Evolutionary conservation across 53 echinoderm and acorn worm species (phyloP).

Genomic region (Holothuria scabra): DNA sequence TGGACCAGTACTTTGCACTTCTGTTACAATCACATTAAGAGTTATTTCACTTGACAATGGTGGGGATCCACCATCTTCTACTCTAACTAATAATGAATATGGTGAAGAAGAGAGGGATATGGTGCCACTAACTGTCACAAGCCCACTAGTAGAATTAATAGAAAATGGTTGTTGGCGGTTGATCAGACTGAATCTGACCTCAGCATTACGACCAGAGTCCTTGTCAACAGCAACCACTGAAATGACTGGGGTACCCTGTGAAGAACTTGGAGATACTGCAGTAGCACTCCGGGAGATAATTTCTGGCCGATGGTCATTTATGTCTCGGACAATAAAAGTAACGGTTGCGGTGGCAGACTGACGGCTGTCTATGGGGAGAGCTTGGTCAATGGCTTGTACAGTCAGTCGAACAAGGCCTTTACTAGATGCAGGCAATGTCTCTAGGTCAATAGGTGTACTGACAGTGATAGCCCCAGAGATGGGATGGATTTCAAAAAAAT

Average conservation of each 20-base stretch:
- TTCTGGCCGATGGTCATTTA: constrained; percentile 86
- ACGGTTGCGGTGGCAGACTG: constrained; percentile 76
- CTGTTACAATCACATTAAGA: constrained; percentile 72
- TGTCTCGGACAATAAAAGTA: constrained; percentile 79
- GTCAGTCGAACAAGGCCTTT: constrained; percentile 66
- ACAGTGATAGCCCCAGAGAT: constrained; percentile 66
- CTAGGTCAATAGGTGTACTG: constrained; percentile 72
- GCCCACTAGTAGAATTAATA: constrained; percentile 71
- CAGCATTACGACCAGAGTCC: constrained; percentile 82
- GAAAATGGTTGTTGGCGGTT: constrained; percentile 68
- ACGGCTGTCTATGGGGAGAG: constrained; percentile 75
- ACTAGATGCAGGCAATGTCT: constrained; percentile 61
- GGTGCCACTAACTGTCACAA: constrained; percentile 62
- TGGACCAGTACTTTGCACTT: constrained; percentile 62
- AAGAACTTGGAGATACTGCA: constrained; percentile 54
- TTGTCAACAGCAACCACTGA: constrained; percentile 73
- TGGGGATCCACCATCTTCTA: constrained; percentile 68
- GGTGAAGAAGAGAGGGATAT: constrained; percentile 47
- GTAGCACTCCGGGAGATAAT: constrained; percentile 82
- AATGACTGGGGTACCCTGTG: constrained; percentile 59
- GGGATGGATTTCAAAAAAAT: constrained; percentile 75
- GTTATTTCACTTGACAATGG: constrained; percentile 52
- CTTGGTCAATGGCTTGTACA: constrained; percentile 86
- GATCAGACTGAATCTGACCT: constrained; percentile 67
- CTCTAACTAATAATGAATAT: constrained; percentile 67